phyloP scores from a whole-genome alignment of 2,888 invertebrate species.

The Tuta absoluta region DNA sequence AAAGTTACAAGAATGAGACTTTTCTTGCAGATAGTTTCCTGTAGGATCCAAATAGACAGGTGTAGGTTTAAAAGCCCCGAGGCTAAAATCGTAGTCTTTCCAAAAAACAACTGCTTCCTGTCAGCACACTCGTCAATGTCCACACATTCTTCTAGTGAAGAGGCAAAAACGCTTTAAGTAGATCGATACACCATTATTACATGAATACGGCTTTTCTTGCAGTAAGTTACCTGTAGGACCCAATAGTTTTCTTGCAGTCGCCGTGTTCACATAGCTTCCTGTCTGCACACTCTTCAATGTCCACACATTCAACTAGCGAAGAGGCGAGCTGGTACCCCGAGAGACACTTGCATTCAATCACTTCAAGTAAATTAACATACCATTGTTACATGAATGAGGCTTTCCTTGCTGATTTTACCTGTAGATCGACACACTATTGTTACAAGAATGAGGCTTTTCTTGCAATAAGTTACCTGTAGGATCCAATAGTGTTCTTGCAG shows the following conservation, averaged over 20 bases:
- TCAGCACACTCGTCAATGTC: slow-evolving; percentile 66
- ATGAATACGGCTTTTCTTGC: neutral
- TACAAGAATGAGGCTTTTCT: no score
- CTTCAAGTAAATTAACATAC: neutral
- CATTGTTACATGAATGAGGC: neutral
- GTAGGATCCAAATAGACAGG: slow-evolving; percentile 89
- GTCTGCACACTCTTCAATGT: slow-evolving; percentile 89
- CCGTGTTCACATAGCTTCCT: slow-evolving; percentile 87
- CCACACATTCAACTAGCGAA: slow-evolving; percentile 83
- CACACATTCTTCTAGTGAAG: slow-evolving; percentile 40
- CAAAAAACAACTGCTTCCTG: slow-evolving; percentile 59
- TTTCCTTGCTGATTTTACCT: no score
- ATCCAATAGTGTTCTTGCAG: slow-evolving; percentile 75
- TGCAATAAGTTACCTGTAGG: slow-evolving; percentile 78
- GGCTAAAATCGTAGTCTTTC: no score
- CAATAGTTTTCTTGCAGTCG: slow-evolving; percentile 88
- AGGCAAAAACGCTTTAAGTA: neutral
- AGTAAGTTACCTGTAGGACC: slow-evolving; percentile 83
- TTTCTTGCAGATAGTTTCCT: slow-evolving; percentile 56
- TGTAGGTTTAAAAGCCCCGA: no score
- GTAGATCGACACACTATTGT: no score
- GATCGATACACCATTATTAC: neutral
- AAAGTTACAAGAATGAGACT: no score
- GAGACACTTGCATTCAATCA: neutral
- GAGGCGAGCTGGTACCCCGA: slow-evolving; percentile 69